A percentile compares a stretch with the other conserved stretches of the same genome.
Conservation (phyloP, 2,888 invertebrate species). For the Amblyteles armatorius region DNA sequence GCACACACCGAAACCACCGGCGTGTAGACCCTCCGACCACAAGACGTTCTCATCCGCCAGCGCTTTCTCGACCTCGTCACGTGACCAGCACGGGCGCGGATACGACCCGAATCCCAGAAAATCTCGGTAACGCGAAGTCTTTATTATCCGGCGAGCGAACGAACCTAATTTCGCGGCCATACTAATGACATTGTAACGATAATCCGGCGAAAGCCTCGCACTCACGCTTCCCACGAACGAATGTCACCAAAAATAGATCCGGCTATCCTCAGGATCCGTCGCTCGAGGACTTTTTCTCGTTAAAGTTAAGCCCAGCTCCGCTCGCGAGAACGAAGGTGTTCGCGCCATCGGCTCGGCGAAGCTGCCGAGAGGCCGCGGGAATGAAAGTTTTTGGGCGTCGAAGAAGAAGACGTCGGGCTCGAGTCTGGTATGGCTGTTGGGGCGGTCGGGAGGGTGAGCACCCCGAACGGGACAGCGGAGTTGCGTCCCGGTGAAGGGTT, state of each 20-base stretch:
- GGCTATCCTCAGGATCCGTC: background rate
- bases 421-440: constrained; percentile 22
- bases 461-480: constrained; percentile 29
- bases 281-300: constrained; percentile 43
- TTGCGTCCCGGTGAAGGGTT: constrained; percentile 58
- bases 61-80: constrained; percentile 51
- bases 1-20: constrained; percentile 65
- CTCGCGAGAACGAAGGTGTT: background rate
- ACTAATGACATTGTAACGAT: constrained; percentile 73
- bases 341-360: background rate
- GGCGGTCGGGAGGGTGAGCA: constrained; percentile 37
- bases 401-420: constrained; percentile 11
- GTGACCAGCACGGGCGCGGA: constrained; percentile 27
- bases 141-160: constrained; percentile 48
- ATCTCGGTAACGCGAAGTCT: constrained; percentile 56
- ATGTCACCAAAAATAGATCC: constrained; percentile 49
- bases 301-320: constrained; percentile 31
- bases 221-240: constrained; percentile 14
- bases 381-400: background rate
- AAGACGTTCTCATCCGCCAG: constrained; percentile 21
- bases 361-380: background rate
- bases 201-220: constrained; percentile 55
- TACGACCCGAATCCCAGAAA: constrained; percentile 50
- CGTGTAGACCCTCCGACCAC: constrained; percentile 20
- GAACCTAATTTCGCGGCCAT: constrained; percentile 67